Evolutionary conservation across 2,888 invertebrate genomes (phyloP).

Genomic region (Acleris emargana): DNA sequence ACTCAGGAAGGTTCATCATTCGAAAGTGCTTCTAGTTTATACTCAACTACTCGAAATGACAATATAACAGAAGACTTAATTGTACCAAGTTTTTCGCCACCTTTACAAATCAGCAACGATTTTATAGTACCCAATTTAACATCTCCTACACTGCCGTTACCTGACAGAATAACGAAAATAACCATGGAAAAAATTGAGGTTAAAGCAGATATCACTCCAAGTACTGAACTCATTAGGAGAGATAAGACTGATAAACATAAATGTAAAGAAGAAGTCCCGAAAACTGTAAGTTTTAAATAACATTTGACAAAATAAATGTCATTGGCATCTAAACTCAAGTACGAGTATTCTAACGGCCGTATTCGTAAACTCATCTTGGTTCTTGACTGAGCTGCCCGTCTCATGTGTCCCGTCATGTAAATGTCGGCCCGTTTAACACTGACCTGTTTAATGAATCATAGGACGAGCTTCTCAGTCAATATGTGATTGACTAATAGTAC

Average conservation of each 20-base stretch:
- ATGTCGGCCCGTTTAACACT: too few species aligned
- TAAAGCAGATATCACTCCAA: constrained; percentile 69
- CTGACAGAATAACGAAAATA: constrained; percentile 65
- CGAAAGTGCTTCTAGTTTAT: constrained; percentile 92
- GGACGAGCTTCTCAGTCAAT: too few species aligned
- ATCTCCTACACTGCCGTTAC: constrained; percentile 75
- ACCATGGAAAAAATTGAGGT: constrained; percentile 72
- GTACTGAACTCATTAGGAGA: constrained; percentile 67
- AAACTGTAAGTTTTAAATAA: constrained; percentile 50
- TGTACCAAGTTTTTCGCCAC: constrained; percentile 84
- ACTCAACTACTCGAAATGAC: constrained; percentile 90
- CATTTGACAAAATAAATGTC: not conserved
- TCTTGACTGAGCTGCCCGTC: too few species aligned
- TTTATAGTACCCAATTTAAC: constrained; percentile 75
- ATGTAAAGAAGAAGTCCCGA: constrained; percentile 64
- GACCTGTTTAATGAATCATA: too few species aligned
- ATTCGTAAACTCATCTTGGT: too few species aligned
- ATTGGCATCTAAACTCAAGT: too few species aligned
- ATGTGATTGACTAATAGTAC: too few species aligned
- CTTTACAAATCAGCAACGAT: constrained; percentile 79
- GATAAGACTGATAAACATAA: constrained; percentile 76
- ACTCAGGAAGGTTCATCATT: constrained; percentile 92
- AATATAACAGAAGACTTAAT: constrained; percentile 86
- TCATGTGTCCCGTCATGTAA: too few species aligned
- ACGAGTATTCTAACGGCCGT: too few species aligned